Percentiles rank a stretch among this genome's conserved stretches.
Evolutionary conservation across 1,140 invertebrate species (phyloP).

Genomic region (Diprion similis): DNA sequence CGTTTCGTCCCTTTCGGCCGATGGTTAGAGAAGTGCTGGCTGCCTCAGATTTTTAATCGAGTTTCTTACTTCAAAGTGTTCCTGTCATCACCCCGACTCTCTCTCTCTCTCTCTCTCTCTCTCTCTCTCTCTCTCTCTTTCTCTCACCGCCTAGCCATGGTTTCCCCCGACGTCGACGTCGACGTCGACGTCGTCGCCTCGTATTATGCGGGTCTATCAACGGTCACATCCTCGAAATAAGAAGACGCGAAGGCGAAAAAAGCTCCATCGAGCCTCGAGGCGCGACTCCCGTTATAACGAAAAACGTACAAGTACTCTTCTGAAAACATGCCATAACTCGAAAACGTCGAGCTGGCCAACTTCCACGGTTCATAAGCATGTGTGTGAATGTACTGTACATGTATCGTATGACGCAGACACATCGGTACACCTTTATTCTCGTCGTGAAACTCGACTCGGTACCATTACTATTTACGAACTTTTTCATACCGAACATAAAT

Average conservation of each 20-base stretch:
- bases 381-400: no score
- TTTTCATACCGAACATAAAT: background rate
- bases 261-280: background rate
- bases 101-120: background rate
- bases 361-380: no score
- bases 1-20: background rate
- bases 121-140: background rate
- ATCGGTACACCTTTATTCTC: no score
- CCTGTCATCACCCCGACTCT: background rate
- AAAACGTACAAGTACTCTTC: no score
- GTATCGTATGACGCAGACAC: no score
- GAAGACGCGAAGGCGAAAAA: background rate
- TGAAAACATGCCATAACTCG: no score
- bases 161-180: background rate
- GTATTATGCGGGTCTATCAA: constrained; percentile 5
- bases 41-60: constrained; percentile 12
- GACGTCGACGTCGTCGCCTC: background rate
- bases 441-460: background rate
- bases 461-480: constrained; percentile 7
- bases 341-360: no score
- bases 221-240: background rate
- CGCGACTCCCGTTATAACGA: no score
- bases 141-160: background rate
- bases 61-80: constrained; percentile 6
- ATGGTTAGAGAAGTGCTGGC: background rate